phyloP scores from a whole-genome alignment of 2,888 invertebrate species.

The Orgyia antiqua region DNA sequence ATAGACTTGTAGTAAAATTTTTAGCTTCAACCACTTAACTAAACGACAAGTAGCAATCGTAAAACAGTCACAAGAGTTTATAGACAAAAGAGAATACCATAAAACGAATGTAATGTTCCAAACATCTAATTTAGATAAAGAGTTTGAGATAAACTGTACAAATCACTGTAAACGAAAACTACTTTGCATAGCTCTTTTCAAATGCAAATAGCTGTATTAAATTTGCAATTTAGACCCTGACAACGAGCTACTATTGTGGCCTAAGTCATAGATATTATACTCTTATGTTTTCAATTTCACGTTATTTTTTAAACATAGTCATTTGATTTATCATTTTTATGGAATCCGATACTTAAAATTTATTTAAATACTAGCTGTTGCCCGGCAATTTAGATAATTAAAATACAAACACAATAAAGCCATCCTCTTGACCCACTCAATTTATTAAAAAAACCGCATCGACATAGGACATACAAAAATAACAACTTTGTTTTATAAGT shows the following conservation, averaged over 20 bases:
- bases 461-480: too few species aligned
- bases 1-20: too few species aligned
- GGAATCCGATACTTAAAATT: too few species aligned
- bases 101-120: conserved; percentile 30
- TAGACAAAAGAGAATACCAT: conserved; percentile 33
- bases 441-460: too few species aligned
- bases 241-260: conserved; percentile 40
- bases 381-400: too few species aligned
- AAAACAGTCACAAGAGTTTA: conserved; percentile 26
- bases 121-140: conserved; percentile 68
- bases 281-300: too few species aligned
- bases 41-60: conserved; percentile 12
- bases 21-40: neutral
- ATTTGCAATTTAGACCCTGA: conserved; percentile 73
- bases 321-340: too few species aligned
- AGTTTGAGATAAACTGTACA: conserved; percentile 65
- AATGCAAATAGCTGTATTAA: conserved; percentile 75
- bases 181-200: conserved; percentile 65
- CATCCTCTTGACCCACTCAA: too few species aligned
- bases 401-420: too few species aligned
- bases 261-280: conserved; percentile 19
- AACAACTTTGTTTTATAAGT: too few species aligned
- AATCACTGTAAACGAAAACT: conserved; percentile 67
- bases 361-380: too few species aligned
- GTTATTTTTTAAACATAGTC: too few species aligned